Base-by-base conservation (phyloP, 1,140 invertebrate genomes). In the Drosophila paulistorum region DNA sequence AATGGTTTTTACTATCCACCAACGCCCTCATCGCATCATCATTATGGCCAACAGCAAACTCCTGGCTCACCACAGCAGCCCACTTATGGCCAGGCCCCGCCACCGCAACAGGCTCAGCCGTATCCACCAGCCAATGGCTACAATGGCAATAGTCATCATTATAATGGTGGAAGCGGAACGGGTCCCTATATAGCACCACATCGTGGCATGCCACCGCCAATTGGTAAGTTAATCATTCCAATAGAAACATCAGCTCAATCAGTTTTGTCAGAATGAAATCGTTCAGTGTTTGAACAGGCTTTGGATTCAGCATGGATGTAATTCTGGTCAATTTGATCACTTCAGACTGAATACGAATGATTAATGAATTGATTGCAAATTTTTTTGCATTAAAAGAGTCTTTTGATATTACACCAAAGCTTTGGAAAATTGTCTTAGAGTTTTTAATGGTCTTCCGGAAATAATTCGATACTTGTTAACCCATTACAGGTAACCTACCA, bases 141-240 rank as follows among this genome's bases (percentile, higher is more conserved):
- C 33, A 91, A 89, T 61, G 90, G 89, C 42, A 92, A 84, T 42
- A 78, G 80, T 54, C 91, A 92, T 63, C 90, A 91, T 64, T 91
- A 92, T 64, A 90, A 91, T 57, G 90, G 91, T 7, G 87, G 85
- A 68, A 91, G 86, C 60, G 89, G 90, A 42, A 91, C 91, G 0
- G 87, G 91, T 7, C 94, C 94, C 61, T 91, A 91, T 20, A 91
- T 91, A 35, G 90, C 90, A 14, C 90, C 90, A 70, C 93, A 95
- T 80, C 93, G 93, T 0, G 94, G 93, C 76, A 91, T 91, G 77
- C 89, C 91, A 71, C 90, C 86, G 41, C 81, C 91, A 41, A 91
- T 91, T 65, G 91, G 91, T 92, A 42, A 58, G 70, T 67, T 7
- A 3, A 54, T 30, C 5, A 13, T 5, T 26, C 20, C 0, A 37